A percentile compares a stretch with the other conserved stretches of the same genome.
phyloP scores from a whole-genome alignment of 2,888 invertebrate species.

The Ophion costatus region DNA sequence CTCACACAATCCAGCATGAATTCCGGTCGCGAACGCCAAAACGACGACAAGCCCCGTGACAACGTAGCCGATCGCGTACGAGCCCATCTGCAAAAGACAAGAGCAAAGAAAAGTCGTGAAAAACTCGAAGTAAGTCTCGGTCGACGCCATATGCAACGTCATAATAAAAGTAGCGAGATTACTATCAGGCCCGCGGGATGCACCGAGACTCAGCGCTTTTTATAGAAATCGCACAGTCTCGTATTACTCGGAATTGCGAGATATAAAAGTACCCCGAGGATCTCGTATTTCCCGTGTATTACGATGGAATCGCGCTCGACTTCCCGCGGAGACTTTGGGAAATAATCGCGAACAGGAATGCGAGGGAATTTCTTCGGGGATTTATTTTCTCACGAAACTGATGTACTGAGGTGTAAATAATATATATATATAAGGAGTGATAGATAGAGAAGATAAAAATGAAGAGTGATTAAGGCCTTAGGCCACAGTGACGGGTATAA shows the following conservation, averaged over 20 bases:
- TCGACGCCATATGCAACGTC: slow-evolving; percentile 51
- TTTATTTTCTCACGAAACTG: slow-evolving; percentile 61
- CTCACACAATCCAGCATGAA: slow-evolving; percentile 67
- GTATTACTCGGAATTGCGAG: slow-evolving; percentile 36
- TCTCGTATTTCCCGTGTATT: not conserved
- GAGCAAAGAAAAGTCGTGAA: slow-evolving; percentile 43
- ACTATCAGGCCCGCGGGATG: not conserved
- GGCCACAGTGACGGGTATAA: too few relatives aligned
- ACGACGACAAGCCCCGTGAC: slow-evolving; percentile 75
- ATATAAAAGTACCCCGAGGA: slow-evolving; percentile 33
- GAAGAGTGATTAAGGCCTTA: too few relatives aligned
- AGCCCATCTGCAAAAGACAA: slow-evolving; percentile 80
- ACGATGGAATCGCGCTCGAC: slow-evolving; percentile 15
- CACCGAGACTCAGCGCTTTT: not conserved
- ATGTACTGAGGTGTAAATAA: slow-evolving; percentile 35
- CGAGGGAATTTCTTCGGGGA: not conserved
- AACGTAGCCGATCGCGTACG: slow-evolving; percentile 73
- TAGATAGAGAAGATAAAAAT: too few relatives aligned
- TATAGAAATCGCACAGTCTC: slow-evolving; percentile 37
- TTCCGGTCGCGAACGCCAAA: slow-evolving; percentile 75
- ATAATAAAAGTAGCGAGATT: slow-evolving; percentile 27
- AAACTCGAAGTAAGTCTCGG: slow-evolving; percentile 55
- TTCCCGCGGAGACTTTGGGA: not conserved
- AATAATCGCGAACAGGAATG: slow-evolving; percentile 45
- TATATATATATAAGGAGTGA: slow-evolving; percentile 22